Base-by-base conservation (phyloP, 2,113 vertebrate genomes). In the Sceloporus undulatus region DNA sequence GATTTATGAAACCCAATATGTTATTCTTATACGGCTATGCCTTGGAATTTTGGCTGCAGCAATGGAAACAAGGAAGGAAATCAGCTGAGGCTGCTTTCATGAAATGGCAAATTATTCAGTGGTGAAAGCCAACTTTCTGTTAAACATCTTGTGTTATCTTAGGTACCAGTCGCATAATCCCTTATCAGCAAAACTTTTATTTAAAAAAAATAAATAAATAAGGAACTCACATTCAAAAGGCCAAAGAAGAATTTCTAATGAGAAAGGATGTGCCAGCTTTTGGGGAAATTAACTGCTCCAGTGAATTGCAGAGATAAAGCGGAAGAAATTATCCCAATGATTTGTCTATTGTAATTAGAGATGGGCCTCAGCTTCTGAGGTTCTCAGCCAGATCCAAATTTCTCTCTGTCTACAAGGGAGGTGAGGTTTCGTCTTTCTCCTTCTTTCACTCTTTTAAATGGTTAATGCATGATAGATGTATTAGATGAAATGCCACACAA, bases 251-350 rank as follows among this genome's bases (percentile, higher is more conserved):
- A 94, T 95, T 95, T 93, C 81, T 96, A 96, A 96, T 95, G 94
- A 94, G 93, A 94, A 97, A 97, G 91, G 90, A 96, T 90, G 85
- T 87, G 92, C 91, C 80, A 95, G 90, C 91, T 96, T 96, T 96
- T 94, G 93, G 86, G 95, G 88, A 94, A 96, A 97, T 97, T 96
- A 96, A 94, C 93, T 96, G 95, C 95, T 97, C 90, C 95, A 96
- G 89, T 96, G 97, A 96, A 96, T 96, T 97, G 94, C 87, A 94
- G 96, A 95, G 96, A 96, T 96, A 96, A 96, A 97, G 91, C 92
- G 94, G 94, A 96, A 95, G 95, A 97, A 96, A 96, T 96, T 95
- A 96, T 96, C 95, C 93, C 93, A 96, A 96, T 96, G 96, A 96
- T 96, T 93, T 92, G 93, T 96, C 95, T 93, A 48, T 91, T 95